Conservation (phyloP, 2,113 vertebrate species). For the Takifugu flavidus region DNA sequence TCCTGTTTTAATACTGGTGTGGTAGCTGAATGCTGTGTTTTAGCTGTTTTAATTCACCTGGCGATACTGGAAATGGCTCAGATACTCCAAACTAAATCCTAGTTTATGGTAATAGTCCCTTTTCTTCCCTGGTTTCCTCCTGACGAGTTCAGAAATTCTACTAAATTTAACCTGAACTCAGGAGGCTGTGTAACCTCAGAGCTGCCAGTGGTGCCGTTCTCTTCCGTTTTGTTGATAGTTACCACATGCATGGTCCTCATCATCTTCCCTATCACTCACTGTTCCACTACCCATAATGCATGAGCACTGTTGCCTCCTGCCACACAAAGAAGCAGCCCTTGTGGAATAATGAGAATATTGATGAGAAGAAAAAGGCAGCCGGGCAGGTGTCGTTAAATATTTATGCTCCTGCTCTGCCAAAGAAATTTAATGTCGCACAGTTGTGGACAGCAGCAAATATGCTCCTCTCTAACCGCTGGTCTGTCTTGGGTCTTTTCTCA, state of each 20-base stretch:
- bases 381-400: conserved; percentile 6
- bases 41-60: no score
- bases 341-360: not conserved
- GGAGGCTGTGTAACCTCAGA: conserved; percentile 29
- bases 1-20: no score
- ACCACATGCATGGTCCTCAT: conserved; percentile 66
- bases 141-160: no score
- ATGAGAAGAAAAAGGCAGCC: not conserved
- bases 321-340: not conserved
- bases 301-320: conserved; percentile 48
- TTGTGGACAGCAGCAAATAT: not conserved
- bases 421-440: not conserved
- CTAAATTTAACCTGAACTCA: conserved; percentile 8
- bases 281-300: conserved; percentile 59
- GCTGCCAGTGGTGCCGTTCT: conserved; percentile 7
- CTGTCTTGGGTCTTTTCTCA: conserved; percentile 18
- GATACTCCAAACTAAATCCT: no score
- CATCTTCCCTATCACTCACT: conserved; percentile 47
- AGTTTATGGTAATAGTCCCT: no score
- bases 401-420: not conserved
- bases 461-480: conserved; percentile 11
- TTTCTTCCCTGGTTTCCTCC: no score
- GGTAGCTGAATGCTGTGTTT: no score
- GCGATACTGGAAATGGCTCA: no score
- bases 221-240: conserved; percentile 71